Conservation (phyloP, 2,797 vertebrate species). For the Hemibagrus guttatus region DNA sequence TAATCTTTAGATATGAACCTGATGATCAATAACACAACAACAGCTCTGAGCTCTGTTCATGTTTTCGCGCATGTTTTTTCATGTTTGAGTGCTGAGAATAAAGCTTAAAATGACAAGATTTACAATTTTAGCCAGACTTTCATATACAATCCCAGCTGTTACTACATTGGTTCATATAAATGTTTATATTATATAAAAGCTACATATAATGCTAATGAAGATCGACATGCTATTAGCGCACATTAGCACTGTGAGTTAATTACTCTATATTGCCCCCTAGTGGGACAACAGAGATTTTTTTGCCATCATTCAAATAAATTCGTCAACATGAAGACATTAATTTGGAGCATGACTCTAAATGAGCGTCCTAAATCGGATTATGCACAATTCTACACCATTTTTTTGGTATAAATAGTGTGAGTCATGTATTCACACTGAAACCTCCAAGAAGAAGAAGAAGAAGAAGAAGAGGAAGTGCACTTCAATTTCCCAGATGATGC, state of each 20-base stretch:
- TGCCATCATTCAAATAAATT: not conserved
- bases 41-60: not conserved
- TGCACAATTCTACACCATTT: too few relatives aligned
- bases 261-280: not conserved
- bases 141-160: not conserved
- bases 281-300: not conserved
- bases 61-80: too few relatives aligned
- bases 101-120: not conserved
- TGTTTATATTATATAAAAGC: not conserved
- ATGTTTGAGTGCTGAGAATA: not conserved
- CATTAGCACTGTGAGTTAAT: not conserved
- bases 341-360: too few relatives aligned
- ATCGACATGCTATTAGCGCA: not conserved
- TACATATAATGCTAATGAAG: not conserved
- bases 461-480: too few relatives aligned
- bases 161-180: not conserved
- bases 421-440: too few relatives aligned
- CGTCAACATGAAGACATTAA: too few relatives aligned
- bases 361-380: too few relatives aligned
- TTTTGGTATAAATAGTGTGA: too few relatives aligned
- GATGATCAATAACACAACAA: not conserved
- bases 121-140: not conserved
- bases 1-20: not conserved
- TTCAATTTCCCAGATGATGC: too few relatives aligned
- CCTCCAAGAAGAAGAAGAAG: too few relatives aligned